A percentile compares a stretch with the other conserved stretches of the same genome.
phyloP scores from a whole-genome alignment of 2,888 invertebrate genomes.

The Archips xylosteana region DNA sequence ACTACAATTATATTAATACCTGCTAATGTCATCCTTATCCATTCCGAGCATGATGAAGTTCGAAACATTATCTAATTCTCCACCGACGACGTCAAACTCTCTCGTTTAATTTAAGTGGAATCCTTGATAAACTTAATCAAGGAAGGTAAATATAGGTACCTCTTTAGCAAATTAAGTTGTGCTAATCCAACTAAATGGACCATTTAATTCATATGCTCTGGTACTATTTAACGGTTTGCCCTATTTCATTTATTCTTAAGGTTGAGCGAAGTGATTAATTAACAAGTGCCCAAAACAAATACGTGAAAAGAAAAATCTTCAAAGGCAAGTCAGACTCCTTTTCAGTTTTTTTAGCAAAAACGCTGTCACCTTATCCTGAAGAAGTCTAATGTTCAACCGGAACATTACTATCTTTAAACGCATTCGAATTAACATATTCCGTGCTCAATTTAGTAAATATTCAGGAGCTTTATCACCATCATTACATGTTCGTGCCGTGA shows the following conservation, averaged over 20 bases:
- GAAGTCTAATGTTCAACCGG: slow-evolving; percentile 2
- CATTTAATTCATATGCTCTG: not conserved
- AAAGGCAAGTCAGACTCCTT: not conserved
- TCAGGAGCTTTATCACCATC: slow-evolving; percentile 8
- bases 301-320: not conserved
- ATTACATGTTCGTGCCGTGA: slow-evolving; percentile 1
- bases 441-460: slow-evolving; percentile 7
- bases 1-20: not conserved
- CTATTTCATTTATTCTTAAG: no score
- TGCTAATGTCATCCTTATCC: not conserved
- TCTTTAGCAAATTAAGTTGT: slow-evolving; percentile 17
- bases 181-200: slow-evolving; percentile 5
- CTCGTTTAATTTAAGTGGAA: slow-evolving; percentile 41
- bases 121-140: slow-evolving; percentile 18
- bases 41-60: not conserved
- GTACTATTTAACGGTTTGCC: not conserved
- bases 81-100: not conserved
- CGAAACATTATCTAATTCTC: not conserved
- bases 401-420: slow-evolving; percentile 6
- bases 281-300: no score
- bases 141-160: not conserved
- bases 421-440: slow-evolving; percentile 28
- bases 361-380: not conserved
- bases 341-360: not conserved
- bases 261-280: no score